Conservation (phyloP, 2,888 invertebrate genomes). For the Mimumesa dahlbomi region DNA sequence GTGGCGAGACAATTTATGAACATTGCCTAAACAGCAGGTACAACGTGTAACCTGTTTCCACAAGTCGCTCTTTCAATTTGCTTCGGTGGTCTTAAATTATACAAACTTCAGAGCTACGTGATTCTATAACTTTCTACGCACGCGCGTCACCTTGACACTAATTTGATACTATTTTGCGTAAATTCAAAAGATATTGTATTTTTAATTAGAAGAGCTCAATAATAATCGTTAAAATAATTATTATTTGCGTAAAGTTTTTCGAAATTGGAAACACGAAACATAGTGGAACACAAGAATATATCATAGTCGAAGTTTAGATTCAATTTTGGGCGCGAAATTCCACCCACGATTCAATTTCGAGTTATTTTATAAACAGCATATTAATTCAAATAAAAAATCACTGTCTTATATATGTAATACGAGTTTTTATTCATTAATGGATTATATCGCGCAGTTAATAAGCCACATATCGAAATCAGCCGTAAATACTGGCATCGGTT, state of each 20-base stretch:
- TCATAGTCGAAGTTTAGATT: no score
- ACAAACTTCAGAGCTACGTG: conserved; percentile 22
- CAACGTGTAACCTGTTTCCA: conserved; percentile 7
- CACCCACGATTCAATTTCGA: no score
- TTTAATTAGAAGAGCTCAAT: no score
- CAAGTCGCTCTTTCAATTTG: conserved; percentile 16
- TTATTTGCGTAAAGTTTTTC: no score
- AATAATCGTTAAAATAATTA: no score
- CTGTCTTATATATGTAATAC: conserved; percentile 30
- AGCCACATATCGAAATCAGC: conserved; percentile 40
- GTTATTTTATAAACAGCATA: no score
- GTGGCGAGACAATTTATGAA: conserved; percentile 26
- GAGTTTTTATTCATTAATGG: conserved; percentile 61
- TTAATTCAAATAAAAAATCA: no score
- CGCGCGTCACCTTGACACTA: conserved; percentile 22
- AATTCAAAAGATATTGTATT: no score
- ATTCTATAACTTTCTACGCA: conserved; percentile 41
- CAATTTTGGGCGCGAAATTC: no score
- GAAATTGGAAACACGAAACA: no score
- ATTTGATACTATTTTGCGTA: no score
- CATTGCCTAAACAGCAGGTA: conserved; percentile 37
- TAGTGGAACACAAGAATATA: no score
- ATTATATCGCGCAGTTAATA: conserved; percentile 58
- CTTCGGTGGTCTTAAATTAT: conserved; percentile 37
- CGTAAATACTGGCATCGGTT: conserved; percentile 34